Conservation (phyloP, 2,797 vertebrate genomes). For the Octomys mimax region DNA sequence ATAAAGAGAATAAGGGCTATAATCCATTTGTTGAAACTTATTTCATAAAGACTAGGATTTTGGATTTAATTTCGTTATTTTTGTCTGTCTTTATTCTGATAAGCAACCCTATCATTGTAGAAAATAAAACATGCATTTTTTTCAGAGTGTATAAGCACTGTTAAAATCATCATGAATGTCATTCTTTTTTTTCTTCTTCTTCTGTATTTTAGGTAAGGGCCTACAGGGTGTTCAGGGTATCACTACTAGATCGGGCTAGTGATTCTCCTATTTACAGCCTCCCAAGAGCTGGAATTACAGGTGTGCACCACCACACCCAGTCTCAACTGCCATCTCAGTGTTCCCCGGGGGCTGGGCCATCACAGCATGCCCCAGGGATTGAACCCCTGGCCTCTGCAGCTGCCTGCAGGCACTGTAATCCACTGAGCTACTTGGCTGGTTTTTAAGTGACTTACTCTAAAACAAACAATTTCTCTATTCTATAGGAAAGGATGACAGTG, state of each 20-base stretch:
- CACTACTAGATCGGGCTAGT: too few species aligned
- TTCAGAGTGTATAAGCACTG: not conserved
- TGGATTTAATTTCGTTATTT: constrained; percentile 25
- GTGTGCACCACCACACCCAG: too few species aligned
- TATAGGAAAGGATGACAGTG: not conserved
- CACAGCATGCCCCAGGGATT: too few species aligned
- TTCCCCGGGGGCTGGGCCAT: too few species aligned
- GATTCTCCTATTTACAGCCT: too few species aligned
- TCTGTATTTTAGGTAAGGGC: not conserved
- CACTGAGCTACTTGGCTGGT: too few species aligned
- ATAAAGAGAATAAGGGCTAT: not conserved
- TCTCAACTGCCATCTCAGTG: too few species aligned
- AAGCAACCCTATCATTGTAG: not conserved
- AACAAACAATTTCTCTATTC: not conserved
- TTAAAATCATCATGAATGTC: not conserved
- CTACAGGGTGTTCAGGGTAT: too few species aligned
- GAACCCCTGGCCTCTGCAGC: too few species aligned
- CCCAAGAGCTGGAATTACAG: too few species aligned
- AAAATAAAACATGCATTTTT: not conserved
- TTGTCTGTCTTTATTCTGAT: not conserved
- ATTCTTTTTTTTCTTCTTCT: too few species aligned
- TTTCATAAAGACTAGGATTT: not conserved
- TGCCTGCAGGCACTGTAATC: too few species aligned
- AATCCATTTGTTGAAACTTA: not conserved
- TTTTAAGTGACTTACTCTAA: not conserved